These are phyloP conservation scores for Aphodius granarius DNA, from an alignment of 2,888 invertebrate genomes.

Conservation along the genomic window DNA sequence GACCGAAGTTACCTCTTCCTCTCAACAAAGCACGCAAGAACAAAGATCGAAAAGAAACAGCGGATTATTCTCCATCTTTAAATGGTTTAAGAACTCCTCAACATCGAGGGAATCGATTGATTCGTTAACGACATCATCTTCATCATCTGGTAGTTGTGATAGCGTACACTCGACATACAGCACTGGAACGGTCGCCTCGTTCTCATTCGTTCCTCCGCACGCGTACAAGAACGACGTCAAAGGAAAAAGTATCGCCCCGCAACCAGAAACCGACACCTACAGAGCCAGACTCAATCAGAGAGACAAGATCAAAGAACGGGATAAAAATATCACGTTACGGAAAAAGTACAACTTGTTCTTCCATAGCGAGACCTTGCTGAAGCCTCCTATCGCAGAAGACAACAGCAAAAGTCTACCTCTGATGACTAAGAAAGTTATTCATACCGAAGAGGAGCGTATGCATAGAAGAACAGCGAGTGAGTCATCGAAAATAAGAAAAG, in stretches of 20 bases:
- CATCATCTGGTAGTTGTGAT: slow-evolving; percentile 55
- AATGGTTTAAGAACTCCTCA: slow-evolving; percentile 69
- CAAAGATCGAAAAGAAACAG: slow-evolving; percentile 49
- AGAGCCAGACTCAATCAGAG: slow-evolving; percentile 63
- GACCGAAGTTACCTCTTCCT: slow-evolving; percentile 41
- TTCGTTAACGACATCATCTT: slow-evolving; percentile 35
- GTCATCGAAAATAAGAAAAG: slow-evolving; percentile 60
- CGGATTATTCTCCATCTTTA: slow-evolving; percentile 66
- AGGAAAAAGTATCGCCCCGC: slow-evolving; percentile 56
- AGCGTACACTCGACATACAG: slow-evolving; percentile 72
- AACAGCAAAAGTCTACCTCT: slow-evolving; percentile 53
- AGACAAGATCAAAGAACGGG: slow-evolving; percentile 60
- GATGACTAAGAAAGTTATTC: slow-evolving; percentile 45
- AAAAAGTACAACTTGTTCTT: slow-evolving; percentile 66
- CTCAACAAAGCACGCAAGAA: slow-evolving; percentile 46
- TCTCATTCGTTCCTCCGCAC: slow-evolving; percentile 66
- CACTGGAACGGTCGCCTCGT: slow-evolving; percentile 72
- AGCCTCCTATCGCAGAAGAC: slow-evolving; percentile 38
- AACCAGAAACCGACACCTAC: slow-evolving; percentile 67
- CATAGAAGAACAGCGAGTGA: slow-evolving; percentile 66
- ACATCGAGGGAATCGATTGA: slow-evolving; percentile 49
- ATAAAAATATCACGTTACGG: slow-evolving; percentile 64
- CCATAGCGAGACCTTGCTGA: slow-evolving; percentile 43
- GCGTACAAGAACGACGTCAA: slow-evolving; percentile 53
- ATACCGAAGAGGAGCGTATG: slow-evolving; percentile 47